Base-by-base conservation (phyloP, 2,113 vertebrate species). In the Butorides virescens region DNA sequence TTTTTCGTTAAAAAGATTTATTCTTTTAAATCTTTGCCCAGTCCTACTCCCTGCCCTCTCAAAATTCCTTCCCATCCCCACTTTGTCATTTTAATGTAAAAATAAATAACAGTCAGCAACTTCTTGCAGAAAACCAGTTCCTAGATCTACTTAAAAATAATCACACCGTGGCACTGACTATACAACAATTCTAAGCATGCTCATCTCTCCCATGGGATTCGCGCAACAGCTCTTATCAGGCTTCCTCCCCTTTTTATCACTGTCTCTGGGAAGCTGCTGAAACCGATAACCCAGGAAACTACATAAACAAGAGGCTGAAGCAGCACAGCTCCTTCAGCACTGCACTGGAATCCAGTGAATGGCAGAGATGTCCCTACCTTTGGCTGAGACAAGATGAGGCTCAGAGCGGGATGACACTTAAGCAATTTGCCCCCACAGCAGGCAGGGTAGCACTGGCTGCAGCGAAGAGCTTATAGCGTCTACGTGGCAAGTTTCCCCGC, bases 1-100 rank as follows among this genome's bases (percentile, higher is more conserved):
- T 66, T 71, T 58, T 62, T 81, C 30, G 50, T 16, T 17, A 73
- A 76, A 87, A 88, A 90, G 91, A 97, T 93, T 92, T 92, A 90
- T 94, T 86, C 71, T 83, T 88, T 50, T 22, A 73, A 77, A 42
- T 30, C 80, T 75, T 68, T 90, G 80, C 70, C 70, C 81, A 90
- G 77, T 68, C 58, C n/a, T 66, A 65, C 11, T 87, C 77, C 50
- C 37, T 74, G 56, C 55, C 61, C 67, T 90, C 55, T 88, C 58
- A 70, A 90, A 85, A 81, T 75, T 81, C 61, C 47, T 94, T 97
- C 85, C 77, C 81, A 79, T 12, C 25, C 70, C 21, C 63, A 44
- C 47, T 90, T 78, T 56, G 32, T 53, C 77, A 76, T 91, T 83
- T 78, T 50, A 22, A 76, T 62, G n/a, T 62, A 81, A 94, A 95